Percentiles rank a stretch among this genome's conserved stretches.
phyloP scores from a whole-genome alignment of 1,140 invertebrate genomes.

The Drosophila ironensis region DNA sequence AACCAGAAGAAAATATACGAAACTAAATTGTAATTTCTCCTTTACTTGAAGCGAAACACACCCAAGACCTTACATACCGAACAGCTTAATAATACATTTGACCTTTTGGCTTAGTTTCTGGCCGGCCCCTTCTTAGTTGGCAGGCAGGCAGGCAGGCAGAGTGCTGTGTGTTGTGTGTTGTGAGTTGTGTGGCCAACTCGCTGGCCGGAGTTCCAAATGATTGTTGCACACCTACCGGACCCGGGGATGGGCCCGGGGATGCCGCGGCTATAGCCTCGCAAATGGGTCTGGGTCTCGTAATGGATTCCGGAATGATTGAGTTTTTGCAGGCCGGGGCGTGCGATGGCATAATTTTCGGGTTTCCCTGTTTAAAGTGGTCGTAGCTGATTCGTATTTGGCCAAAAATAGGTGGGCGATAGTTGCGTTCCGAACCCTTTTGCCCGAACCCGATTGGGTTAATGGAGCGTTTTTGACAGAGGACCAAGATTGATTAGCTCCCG shows the following conservation, averaged over 20 bases:
- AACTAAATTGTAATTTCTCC: slow-evolving; percentile 19
- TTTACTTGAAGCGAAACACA: slow-evolving; percentile 30
- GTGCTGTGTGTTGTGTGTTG: no score
- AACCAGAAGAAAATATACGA: background rate
- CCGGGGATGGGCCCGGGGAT: no score
- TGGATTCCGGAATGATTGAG: slow-evolving; percentile 13
- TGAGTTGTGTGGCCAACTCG: slow-evolving; percentile 6
- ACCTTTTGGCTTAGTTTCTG: slow-evolving; percentile 70
- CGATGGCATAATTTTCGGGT: no score
- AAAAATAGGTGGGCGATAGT: no score
- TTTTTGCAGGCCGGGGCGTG: background rate
- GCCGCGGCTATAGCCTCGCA: no score
- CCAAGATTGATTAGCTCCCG: no score
- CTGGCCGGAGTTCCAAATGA: slow-evolving; percentile 26
- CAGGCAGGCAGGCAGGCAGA: no score
- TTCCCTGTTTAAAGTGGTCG: no score
- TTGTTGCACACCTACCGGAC: slow-evolving; percentile 24
- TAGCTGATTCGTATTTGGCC: no score
- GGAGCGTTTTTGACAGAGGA: no score
- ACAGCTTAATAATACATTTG: slow-evolving; percentile 67
- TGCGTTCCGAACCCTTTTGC: no score
- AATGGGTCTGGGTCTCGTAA: background rate
- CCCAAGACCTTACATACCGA: slow-evolving; percentile 10
- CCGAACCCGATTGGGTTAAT: no score
- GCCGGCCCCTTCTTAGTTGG: slow-evolving; percentile 7